Conservation (phyloP, 2,888 invertebrate genomes). For the Noctua pronuba region DNA sequence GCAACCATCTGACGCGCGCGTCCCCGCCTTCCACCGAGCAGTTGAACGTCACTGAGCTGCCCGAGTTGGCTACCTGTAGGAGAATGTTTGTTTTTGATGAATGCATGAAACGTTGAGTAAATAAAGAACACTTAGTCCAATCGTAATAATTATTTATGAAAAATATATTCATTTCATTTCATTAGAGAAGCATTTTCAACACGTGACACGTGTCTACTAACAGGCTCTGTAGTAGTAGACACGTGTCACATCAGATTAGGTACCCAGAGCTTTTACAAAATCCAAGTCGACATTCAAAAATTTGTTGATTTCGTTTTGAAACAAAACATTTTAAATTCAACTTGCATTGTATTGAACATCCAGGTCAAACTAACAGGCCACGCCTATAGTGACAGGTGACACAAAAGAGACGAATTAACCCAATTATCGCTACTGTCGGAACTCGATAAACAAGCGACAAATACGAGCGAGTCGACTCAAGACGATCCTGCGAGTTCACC, state of each 20-base stretch:
- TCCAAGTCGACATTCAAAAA: not conserved
- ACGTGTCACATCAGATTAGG: not conserved
- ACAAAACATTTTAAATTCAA: constrained; percentile 16
- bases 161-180: not conserved
- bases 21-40: constrained; percentile 94
- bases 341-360: constrained; percentile 6
- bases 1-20: constrained; percentile 92
- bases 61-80: constrained; percentile 94
- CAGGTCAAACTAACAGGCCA: constrained; percentile 3
- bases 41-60: constrained; percentile 95
- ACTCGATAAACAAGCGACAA: constrained; percentile 59
- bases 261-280: not conserved
- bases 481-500: constrained; percentile 45
- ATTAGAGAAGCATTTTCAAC: not conserved
- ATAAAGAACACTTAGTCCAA: not conserved
- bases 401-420: constrained; percentile 49
- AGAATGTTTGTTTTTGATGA: not conserved
- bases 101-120: not conserved
- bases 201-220: no score
- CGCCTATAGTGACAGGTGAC: constrained; percentile 24
- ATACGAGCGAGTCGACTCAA: constrained; percentile 46
- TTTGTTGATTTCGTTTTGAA: constrained; percentile 1
- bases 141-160: not conserved
- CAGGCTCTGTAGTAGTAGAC: not conserved
- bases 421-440: constrained; percentile 61